Evolutionary conservation across 2,888 invertebrate species (phyloP).

Genomic region (Nephrotoma appendiculata): DNA sequence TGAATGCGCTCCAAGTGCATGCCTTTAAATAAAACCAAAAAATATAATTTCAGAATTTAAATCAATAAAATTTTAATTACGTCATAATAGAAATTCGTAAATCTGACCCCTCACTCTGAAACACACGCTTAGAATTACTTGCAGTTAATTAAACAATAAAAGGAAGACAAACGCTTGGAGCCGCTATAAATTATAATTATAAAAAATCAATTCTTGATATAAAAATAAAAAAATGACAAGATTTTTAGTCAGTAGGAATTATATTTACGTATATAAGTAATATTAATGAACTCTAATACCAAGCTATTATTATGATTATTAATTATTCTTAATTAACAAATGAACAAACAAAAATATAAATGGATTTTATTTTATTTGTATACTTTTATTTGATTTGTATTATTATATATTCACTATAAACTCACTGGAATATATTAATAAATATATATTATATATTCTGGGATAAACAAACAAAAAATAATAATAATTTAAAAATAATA

Average conservation of each 20-base stretch:
- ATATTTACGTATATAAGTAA: constrained; percentile 17
- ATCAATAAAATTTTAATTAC: not conserved
- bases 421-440: not conserved
- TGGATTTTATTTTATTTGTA: constrained; percentile 5
- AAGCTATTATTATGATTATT: constrained; percentile 13
- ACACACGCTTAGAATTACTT: not conserved
- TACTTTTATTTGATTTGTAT: not conserved
- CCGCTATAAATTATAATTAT: constrained; percentile 1
- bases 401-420: not conserved
- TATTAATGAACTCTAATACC: constrained; percentile 17
- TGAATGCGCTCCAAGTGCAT: not conserved
- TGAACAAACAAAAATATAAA: constrained; percentile 5
- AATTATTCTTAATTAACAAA: constrained; percentile 3
- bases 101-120: not conserved
- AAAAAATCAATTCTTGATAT: constrained; percentile 2
- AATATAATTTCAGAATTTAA: not conserved
- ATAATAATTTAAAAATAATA: not conserved
- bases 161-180: not conserved
- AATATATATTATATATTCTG: not conserved
- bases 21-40: not conserved
- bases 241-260: constrained; percentile 15
- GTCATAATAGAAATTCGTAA: not conserved
- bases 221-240: constrained; percentile 4
- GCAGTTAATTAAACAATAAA: not conserved
- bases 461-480: not conserved